phyloP scores from a whole-genome alignment of 2,113 vertebrate species.

The Apodemus speciosus region DNA sequence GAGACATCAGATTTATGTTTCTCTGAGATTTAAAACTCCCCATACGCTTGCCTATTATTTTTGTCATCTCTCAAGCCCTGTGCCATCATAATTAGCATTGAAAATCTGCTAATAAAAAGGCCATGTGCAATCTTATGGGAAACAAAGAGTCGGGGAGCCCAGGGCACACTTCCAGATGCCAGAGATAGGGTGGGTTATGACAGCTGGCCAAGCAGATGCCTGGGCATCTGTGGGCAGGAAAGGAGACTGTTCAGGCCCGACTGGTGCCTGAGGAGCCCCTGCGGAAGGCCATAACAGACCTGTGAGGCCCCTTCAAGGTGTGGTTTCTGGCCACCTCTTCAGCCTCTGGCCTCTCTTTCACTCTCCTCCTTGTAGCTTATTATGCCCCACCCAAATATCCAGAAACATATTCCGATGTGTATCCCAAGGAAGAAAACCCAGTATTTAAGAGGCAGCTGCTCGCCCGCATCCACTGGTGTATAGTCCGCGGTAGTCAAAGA shows the following conservation, averaged over 20 bases:
- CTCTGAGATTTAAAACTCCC: constrained; percentile 11
- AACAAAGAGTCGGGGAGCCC: constrained; percentile 25
- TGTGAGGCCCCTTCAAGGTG: accelerated
- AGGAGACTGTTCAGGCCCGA: background rate
- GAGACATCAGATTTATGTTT: background rate
- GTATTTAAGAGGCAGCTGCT: background rate
- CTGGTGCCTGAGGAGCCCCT: background rate
- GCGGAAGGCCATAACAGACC: background rate
- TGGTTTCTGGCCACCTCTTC: background rate
- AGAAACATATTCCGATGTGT: background rate
- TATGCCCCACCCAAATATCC: background rate
- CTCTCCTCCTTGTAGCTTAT: background rate
- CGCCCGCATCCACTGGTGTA: background rate
- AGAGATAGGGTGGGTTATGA: background rate
- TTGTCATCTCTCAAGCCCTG: background rate
- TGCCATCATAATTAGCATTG: background rate
- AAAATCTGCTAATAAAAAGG: constrained; percentile 28
- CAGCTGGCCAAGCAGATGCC: background rate
- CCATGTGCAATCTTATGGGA: background rate
- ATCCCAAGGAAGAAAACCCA: background rate
- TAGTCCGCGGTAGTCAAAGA: background rate
- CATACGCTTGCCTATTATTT: background rate
- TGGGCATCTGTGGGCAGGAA: background rate
- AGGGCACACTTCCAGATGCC: background rate
- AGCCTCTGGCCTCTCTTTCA: no score